A percentile compares a stretch with the other conserved stretches of the same genome.
Evolutionary conservation across 2,113 vertebrate genomes (phyloP).

Genomic region (Lepisosteus osseus): DNA sequence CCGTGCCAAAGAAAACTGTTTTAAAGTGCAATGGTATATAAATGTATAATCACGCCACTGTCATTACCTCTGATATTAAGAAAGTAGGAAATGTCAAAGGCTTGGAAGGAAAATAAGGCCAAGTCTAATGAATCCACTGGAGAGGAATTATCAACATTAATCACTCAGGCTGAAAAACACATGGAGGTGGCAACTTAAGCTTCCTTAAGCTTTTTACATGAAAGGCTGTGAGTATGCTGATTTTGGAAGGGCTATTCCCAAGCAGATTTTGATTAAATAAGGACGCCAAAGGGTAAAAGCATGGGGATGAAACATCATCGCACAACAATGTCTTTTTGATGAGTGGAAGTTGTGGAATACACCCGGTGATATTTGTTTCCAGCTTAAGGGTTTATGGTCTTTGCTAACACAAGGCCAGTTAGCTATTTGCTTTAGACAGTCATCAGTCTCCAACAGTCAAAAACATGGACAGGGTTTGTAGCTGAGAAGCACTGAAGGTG

Average conservation of each 20-base stretch:
- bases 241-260: slow-evolving; percentile 2
- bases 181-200: slow-evolving; percentile 11
- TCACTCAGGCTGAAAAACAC: slow-evolving; percentile 49
- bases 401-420: background rate
- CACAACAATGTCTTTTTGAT: background rate
- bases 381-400: background rate
- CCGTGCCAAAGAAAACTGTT: slow-evolving; percentile 62
- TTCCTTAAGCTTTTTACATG: slow-evolving; percentile 2
- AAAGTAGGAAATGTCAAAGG: slow-evolving; percentile 66
- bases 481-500: slow-evolving; percentile 22
- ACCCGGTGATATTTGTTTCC: background rate
- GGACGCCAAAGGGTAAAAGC: slow-evolving; percentile 1
- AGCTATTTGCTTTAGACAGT: background rate
- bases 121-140: slow-evolving; percentile 62
- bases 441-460: slow-evolving; percentile 14
- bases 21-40: slow-evolving; percentile 61
- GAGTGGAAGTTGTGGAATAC: background rate
- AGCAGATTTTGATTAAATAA: background rate
- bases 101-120: slow-evolving; percentile 64
- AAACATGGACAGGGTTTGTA: slow-evolving; percentile 28
- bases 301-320: background rate
- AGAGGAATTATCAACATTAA: slow-evolving; percentile 69
- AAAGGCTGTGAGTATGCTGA: background rate
- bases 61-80: slow-evolving; percentile 68
- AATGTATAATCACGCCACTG: slow-evolving; percentile 67